Percentiles rank a stretch among this genome's conserved stretches.
phyloP scores from a whole-genome alignment of 1,140 invertebrate genomes.

The Ceratosolen fusciceps region DNA sequence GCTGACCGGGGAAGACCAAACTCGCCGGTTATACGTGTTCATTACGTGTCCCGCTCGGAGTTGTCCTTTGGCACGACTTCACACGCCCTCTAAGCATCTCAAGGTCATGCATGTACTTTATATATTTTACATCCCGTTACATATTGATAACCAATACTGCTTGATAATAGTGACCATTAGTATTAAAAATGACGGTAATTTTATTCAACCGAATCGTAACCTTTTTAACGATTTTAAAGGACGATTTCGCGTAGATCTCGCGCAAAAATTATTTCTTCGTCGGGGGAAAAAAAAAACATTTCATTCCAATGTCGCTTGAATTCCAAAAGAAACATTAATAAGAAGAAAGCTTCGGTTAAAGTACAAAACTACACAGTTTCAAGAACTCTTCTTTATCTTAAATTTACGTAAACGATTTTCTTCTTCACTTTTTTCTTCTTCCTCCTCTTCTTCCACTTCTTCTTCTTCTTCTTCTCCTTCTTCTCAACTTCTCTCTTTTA shows the following conservation, averaged over 20 bases:
- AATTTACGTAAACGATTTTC: background rate
- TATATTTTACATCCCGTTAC: no score
- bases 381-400: constrained; percentile 11
- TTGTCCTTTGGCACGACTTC: background rate
- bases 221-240: no score
- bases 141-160: no score
- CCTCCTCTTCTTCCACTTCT: background rate
- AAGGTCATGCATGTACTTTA: no score
- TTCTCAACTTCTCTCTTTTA: background rate
- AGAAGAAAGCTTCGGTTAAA: background rate
- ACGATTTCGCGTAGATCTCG: no score
- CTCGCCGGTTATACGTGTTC: background rate
- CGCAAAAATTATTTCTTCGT: background rate
- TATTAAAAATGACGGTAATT: no score
- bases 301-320: background rate
- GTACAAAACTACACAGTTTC: background rate
- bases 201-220: no score
- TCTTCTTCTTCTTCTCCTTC: background rate
- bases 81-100: background rate
- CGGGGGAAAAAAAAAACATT: background rate
- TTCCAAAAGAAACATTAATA: background rate
- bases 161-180: no score
- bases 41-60: background rate
- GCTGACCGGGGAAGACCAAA: constrained; percentile 9
- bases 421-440: background rate